Evolutionary conservation across 2,888 invertebrate genomes (phyloP), one percentile per base, ranked within the genome.

Genomic region (Asteroscopus sphinx): DNA sequence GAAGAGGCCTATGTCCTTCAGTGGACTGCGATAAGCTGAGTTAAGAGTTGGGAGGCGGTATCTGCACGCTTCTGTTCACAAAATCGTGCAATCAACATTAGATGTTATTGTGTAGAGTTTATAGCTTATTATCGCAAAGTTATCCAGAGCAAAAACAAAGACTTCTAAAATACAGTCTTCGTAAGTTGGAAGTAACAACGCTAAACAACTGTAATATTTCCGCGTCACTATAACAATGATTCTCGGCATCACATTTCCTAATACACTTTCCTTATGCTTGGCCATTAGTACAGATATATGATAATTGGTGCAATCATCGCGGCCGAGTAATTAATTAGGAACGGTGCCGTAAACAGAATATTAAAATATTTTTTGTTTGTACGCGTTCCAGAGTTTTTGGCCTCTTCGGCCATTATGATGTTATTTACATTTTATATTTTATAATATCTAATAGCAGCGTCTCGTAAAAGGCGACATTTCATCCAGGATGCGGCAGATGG

Each of bases 401-500:
- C n/a, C 15, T 51, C 39, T 46, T 21, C 21, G 21, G 53, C 15
- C 47, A 56, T 55, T 36, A 62, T 58, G 45, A 57, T 51, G 54
- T 56, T 67, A 65, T 75, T 66, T 54, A 61, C 62, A 73, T 74
- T 74, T 68, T 65, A 60, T 68, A 71, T 73, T 70, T 73, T 73
- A 60, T 61, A 73, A 74, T 74, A 74, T 66, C 57, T 76, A 73
- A 73, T 76, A 73, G 70, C 65, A 45, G 51, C 51, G 60, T 61
- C 62, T 75, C 73, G 68, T 76, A 71, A 76, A 69, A 67, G 49
- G 54, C 59, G 48, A 70, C 70, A 68, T 76, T 74, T 73, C 44
- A 68, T 57, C 61, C 64, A 51, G 39, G 35, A 65, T 39, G 70
- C 60, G 57, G 57, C 76, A 76, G 76, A 73, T 75, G 75, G 62